Conservation (phyloP, 2,888 invertebrate species). For the Frankliniella intonsa region DNA sequence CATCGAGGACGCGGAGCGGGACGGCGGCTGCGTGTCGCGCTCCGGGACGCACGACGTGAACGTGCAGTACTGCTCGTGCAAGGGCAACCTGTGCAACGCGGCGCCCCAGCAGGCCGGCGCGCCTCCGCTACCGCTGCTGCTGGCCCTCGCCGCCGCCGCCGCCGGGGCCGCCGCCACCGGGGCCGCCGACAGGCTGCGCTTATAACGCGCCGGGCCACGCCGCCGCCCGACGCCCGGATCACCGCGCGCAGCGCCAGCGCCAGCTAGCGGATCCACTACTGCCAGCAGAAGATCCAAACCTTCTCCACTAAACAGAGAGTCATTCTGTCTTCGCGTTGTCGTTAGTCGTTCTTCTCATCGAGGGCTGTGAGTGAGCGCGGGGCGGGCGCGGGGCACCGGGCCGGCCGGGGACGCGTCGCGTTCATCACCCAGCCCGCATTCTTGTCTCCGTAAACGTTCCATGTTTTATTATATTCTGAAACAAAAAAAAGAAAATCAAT, state of each 20-base stretch:
- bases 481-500: not conserved
- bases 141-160: not conserved
- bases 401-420: not conserved
- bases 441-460: not conserved
- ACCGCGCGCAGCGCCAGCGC: too few species aligned
- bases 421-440: not conserved
- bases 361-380: not conserved
- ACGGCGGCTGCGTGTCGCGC: slow-evolving; percentile 61
- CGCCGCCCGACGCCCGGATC: not conserved
- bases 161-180: not conserved
- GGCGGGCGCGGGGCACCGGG: too few species aligned
- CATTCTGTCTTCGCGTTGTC: not conserved
- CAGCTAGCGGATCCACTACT: not conserved
- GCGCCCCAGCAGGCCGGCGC: slow-evolving; percentile 41
- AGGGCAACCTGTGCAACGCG: slow-evolving; percentile 69
- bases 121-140: not conserved
- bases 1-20: slow-evolving; percentile 56
- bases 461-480: not conserved
- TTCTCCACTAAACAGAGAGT: not conserved
- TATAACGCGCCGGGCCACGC: not conserved
- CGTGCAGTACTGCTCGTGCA: slow-evolving; percentile 73
- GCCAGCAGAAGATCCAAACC: not conserved
- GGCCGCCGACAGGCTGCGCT: not conserved
- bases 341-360: not conserved
- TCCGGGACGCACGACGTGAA: slow-evolving; percentile 71